Conservation (phyloP, 2,888 invertebrate species). For the Noctua janthina region DNA sequence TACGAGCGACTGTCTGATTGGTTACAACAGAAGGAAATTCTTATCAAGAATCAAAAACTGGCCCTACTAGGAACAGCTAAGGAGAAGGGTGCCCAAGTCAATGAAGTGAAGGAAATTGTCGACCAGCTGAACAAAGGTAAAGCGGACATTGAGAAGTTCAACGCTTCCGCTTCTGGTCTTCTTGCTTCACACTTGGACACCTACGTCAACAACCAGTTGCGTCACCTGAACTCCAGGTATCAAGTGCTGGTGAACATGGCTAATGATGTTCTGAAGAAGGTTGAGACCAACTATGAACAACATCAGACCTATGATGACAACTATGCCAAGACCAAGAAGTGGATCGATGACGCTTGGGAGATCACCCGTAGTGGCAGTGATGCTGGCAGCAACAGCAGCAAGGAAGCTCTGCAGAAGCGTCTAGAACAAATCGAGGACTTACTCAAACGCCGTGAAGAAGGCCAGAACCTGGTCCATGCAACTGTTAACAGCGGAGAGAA, state of each 20-base stretch:
- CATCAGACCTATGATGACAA: slow-evolving; percentile 95
- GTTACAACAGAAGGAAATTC: slow-evolving; percentile 97
- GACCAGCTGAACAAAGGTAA: slow-evolving; percentile 94
- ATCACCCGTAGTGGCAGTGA: slow-evolving; percentile 95
- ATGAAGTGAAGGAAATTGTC: slow-evolving; percentile 94
- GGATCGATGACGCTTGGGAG: slow-evolving; percentile 97
- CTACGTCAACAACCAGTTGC: slow-evolving; percentile 96
- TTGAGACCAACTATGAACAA: slow-evolving; percentile 96
- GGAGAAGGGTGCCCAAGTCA: slow-evolving; percentile 96
- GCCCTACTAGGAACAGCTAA: slow-evolving; percentile 94
- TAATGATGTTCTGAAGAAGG: slow-evolving; percentile 97
- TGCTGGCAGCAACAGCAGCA: slow-evolving; percentile 94
- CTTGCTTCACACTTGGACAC: slow-evolving; percentile 96
- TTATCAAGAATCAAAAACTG: slow-evolving; percentile 97
- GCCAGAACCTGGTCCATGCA: slow-evolving; percentile 95
- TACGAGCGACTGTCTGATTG: slow-evolving; percentile 97
- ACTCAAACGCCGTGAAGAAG: slow-evolving; percentile 95
- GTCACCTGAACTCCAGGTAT: slow-evolving; percentile 96
- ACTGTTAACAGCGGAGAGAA: slow-evolving; percentile 97
- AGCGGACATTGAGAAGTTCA: slow-evolving; percentile 95
- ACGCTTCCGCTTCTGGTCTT: slow-evolving; percentile 94
- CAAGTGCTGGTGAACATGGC: slow-evolving; percentile 97
- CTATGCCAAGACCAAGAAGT: slow-evolving; percentile 93
- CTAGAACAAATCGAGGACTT: slow-evolving; percentile 95
- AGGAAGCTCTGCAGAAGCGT: slow-evolving; percentile 95